These are phyloP conservation scores for Stegastes partitus DNA, from an alignment of 2,113 vertebrate genomes.

Conservation along the genomic window DNA sequence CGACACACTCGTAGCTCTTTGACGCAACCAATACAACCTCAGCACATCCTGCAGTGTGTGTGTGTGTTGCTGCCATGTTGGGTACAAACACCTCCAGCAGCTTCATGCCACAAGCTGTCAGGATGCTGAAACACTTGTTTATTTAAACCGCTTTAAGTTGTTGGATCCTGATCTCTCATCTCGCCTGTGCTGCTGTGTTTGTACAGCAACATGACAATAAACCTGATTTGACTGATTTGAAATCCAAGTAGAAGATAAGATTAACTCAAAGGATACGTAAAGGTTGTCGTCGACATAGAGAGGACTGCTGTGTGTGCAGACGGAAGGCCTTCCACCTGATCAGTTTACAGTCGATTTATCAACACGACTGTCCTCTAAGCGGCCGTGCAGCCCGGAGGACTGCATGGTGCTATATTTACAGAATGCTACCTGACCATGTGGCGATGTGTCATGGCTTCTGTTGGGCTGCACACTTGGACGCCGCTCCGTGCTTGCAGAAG, in stretches of 20 bases:
- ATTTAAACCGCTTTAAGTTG: no score
- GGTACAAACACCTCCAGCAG: no score
- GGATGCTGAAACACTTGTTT: no score
- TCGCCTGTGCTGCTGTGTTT: no score
- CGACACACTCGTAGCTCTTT: background rate
- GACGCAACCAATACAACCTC: no score
- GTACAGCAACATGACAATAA: no score
- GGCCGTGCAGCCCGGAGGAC: background rate
- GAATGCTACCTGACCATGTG: constrained; percentile 82
- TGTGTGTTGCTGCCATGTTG: no score
- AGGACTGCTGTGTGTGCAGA: background rate
- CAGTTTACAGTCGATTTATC: background rate
- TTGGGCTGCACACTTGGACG: constrained; percentile 79
- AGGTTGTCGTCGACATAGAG: background rate
- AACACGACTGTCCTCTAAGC: background rate
- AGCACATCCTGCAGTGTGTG: no score
- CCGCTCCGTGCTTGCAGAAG: constrained; percentile 77
- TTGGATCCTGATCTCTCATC: no score
- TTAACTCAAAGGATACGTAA: background rate
- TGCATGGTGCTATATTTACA: constrained; percentile 66
- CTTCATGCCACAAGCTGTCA: no score
- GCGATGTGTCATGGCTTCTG: constrained; percentile 87
- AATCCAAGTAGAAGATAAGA: no score
- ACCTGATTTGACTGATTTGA: no score
- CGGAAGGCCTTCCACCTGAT: background rate